Percentiles rank a stretch among this genome's conserved stretches.
Evolutionary conservation across 2,888 invertebrate species (phyloP).

Genomic region (Macrosiphum euphorbiae): DNA sequence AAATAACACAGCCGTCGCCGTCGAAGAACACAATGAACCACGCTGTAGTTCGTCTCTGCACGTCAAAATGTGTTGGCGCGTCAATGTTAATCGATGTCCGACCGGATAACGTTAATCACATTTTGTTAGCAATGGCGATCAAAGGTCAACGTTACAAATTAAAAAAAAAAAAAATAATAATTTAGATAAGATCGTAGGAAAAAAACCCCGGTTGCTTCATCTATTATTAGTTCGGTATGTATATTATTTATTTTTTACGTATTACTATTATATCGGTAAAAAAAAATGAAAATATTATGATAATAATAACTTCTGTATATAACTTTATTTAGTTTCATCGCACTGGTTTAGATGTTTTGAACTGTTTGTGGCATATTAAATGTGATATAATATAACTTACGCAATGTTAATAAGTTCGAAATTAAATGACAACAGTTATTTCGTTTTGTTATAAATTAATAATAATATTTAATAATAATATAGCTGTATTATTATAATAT

Average conservation of each 20-base stretch:
- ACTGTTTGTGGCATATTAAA: not conserved
- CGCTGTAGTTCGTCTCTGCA: not conserved
- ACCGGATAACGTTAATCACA: slow-evolving; percentile 29
- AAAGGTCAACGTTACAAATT: not conserved
- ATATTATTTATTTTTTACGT: not conserved
- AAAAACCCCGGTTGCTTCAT: not conserved
- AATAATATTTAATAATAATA: not conserved
- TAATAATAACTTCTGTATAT: not conserved
- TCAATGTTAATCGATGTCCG: slow-evolving; percentile 28
- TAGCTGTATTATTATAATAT: too few relatives aligned
- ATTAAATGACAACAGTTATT: not conserved
- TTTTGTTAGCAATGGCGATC: slow-evolving; percentile 16
- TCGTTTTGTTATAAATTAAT: not conserved
- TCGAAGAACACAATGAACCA: slow-evolving; percentile 37
- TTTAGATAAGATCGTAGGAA: not conserved
- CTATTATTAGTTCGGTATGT: not conserved
- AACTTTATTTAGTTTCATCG: not conserved
- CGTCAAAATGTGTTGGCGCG: slow-evolving; percentile 6
- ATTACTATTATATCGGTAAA: not conserved
- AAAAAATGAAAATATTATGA: not conserved
- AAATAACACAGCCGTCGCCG: not conserved
- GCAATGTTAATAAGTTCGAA: not conserved
- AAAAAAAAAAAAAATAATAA: not conserved
- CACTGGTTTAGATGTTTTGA: not conserved
- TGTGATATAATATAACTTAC: not conserved